Percentiles rank a stretch among this genome's conserved stretches.
Conservation (phyloP, 2,888 invertebrate genomes). For the Clostera curtula region DNA sequence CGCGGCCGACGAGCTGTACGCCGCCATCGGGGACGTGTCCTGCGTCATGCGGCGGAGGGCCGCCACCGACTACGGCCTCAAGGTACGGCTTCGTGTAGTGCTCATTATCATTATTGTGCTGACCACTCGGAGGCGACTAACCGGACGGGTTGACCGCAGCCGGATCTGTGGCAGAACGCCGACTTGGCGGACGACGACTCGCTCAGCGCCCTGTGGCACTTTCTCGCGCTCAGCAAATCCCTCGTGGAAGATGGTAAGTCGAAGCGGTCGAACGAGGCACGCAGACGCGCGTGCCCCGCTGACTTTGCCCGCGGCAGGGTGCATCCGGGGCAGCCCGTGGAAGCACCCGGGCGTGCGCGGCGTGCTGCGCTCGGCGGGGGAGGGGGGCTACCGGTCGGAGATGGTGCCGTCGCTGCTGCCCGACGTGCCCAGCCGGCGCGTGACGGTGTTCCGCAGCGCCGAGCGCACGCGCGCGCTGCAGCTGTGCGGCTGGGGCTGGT, state of each 20-base stretch:
- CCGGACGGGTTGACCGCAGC: constrained; percentile 60
- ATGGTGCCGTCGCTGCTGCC: constrained; percentile 42
- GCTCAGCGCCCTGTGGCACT: constrained; percentile 88
- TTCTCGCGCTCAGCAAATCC: constrained; percentile 82
- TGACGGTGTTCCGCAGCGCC: constrained; percentile 51
- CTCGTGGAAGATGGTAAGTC: constrained; percentile 78
- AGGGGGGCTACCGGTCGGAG: constrained; percentile 76
- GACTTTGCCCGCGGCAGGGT: constrained; percentile 36
- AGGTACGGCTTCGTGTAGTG: constrained; percentile 65
- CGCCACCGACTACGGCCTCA: constrained; percentile 83
- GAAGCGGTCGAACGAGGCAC: background rate
- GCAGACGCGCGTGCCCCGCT: no score
- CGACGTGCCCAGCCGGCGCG: background rate
- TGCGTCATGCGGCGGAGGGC: constrained; percentile 77
- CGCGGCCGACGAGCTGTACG: constrained; percentile 55
- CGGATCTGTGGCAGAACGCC: constrained; percentile 86
- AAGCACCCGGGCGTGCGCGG: constrained; percentile 79
- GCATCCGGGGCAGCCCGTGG: constrained; percentile 71
- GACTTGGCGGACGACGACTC: constrained; percentile 84
- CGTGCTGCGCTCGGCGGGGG: constrained; percentile 62
- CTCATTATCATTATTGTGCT: no score
- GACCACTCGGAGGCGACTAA: no score
- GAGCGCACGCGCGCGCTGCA: constrained; percentile 87
- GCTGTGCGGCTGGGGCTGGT: constrained; percentile 93
- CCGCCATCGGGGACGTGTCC: constrained; percentile 38